These are phyloP conservation scores for Bombyx huttoni DNA, from an alignment of 2,888 invertebrate species.

Conservation along the genomic window DNA sequence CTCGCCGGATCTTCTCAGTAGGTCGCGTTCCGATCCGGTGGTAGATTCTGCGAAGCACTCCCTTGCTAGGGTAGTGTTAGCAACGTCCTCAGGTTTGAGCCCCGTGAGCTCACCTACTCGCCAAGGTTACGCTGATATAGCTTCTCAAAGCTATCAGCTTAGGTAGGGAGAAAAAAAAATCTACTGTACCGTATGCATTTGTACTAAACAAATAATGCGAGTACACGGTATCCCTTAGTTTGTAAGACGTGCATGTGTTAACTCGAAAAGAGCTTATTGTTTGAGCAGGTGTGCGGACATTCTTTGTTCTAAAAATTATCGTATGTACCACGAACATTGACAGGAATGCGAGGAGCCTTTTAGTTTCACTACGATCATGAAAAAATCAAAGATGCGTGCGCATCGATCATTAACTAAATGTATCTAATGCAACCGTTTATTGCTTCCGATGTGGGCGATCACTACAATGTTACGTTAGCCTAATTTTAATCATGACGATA, in stretches of 20 bases:
- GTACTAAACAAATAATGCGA: constrained; percentile 2
- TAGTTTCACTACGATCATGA: constrained; percentile 9
- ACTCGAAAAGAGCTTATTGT: constrained; percentile 48
- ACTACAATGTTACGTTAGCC: constrained; percentile 1
- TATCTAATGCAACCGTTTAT: neutral
- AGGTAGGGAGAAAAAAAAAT: too few relatives aligned
- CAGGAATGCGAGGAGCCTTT: constrained; percentile 9
- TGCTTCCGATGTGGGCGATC: neutral
- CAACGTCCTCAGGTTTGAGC: too few relatives aligned
- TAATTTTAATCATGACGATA: constrained; percentile 3
- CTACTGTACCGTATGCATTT: neutral
- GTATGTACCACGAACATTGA: constrained; percentile 25
- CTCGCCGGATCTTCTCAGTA: too few relatives aligned
- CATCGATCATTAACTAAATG: neutral
- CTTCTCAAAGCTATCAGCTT: too few relatives aligned
- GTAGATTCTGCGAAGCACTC: too few relatives aligned
- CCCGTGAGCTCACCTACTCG: too few relatives aligned
- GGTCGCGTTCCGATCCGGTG: too few relatives aligned
- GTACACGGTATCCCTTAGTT: constrained; percentile 20
- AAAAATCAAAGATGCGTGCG: neutral
- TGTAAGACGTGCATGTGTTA: constrained; percentile 27
- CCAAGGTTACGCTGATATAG: too few relatives aligned
- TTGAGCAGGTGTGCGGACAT: constrained; percentile 56
- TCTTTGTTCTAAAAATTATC: constrained; percentile 67
- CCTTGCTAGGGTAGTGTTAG: too few relatives aligned